Conservation (phyloP, 2,888 invertebrate genomes). For the Galerucella pusilla region DNA sequence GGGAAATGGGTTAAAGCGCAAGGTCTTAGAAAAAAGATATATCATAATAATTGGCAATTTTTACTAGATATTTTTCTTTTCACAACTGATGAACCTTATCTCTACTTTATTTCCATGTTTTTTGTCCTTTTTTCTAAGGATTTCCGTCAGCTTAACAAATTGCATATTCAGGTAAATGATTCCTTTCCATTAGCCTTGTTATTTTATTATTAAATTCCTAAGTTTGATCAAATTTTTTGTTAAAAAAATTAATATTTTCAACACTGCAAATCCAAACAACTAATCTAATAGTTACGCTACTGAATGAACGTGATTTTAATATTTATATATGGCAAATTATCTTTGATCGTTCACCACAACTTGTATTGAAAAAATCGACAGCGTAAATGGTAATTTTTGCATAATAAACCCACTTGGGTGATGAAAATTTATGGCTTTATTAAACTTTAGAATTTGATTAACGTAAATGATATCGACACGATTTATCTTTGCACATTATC, state of each 20-base stretch:
- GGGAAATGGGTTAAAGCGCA: too few relatives aligned
- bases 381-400: constrained; percentile 40
- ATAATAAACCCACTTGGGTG: constrained; percentile 42
- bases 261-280: background rate
- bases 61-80: too few relatives aligned
- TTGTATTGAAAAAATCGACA: constrained; percentile 26
- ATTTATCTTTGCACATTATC: constrained; percentile 39
- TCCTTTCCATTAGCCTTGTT: too few relatives aligned
- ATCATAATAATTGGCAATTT: too few relatives aligned
- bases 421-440: constrained; percentile 46
- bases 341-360: constrained; percentile 17
- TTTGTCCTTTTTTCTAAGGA: too few relatives aligned
- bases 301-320: constrained; percentile 32
- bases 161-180: too few relatives aligned
- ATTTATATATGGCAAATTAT: constrained; percentile 31
- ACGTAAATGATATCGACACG: constrained; percentile 39
- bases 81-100: too few relatives aligned
- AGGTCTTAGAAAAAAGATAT: too few relatives aligned
- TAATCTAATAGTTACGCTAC: background rate
- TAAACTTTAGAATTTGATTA: constrained; percentile 45
- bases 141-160: too few relatives aligned
- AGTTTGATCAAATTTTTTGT: background rate
- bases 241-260: background rate
- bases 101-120: too few relatives aligned
- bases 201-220: too few relatives aligned